These are phyloP conservation scores for Cremastinae sp. DNA, from an alignment of 2,888 invertebrate species.

Conservation along the genomic window DNA sequence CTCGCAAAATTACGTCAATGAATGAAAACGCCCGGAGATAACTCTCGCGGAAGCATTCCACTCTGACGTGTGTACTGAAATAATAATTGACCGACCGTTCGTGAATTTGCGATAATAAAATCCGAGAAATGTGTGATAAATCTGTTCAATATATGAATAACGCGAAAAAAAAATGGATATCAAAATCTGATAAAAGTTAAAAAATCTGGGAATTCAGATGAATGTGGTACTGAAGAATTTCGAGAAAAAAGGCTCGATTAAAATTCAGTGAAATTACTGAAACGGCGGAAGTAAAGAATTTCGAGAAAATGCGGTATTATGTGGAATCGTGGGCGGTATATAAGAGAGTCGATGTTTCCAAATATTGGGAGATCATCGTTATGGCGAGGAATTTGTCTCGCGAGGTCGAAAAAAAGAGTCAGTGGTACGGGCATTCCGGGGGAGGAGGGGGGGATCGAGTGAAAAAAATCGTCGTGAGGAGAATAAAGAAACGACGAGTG, in stretches of 20 bases:
- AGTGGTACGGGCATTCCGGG: constrained; percentile 6
- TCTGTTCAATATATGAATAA: no score
- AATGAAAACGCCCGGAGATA: constrained; percentile 19
- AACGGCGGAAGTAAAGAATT: no score
- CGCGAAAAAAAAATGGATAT: no score
- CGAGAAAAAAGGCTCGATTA: neutral
- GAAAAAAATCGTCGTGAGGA: constrained; percentile 16
- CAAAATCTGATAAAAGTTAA: no score
- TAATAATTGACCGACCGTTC: constrained; percentile 28
- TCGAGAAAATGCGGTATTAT: no score
- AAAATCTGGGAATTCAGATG: no score
- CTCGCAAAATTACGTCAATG: constrained; percentile 26
- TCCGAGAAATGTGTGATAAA: neutral
- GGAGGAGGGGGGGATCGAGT: neutral
- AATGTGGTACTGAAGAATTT: no score
- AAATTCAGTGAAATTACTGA: no score
- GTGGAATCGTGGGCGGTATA: no score
- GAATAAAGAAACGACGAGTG: constrained; percentile 6
- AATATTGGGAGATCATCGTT: no score
- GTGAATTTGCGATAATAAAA: neutral
- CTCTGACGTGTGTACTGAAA: constrained; percentile 12
- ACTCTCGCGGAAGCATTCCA: constrained; percentile 38
- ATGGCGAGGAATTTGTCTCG: no score
- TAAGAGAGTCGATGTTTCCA: no score
- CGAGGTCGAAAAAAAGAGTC: neutral